Evolutionary conservation across 2,888 invertebrate species (phyloP).

Genomic region (Diarsia dahlii): DNA sequence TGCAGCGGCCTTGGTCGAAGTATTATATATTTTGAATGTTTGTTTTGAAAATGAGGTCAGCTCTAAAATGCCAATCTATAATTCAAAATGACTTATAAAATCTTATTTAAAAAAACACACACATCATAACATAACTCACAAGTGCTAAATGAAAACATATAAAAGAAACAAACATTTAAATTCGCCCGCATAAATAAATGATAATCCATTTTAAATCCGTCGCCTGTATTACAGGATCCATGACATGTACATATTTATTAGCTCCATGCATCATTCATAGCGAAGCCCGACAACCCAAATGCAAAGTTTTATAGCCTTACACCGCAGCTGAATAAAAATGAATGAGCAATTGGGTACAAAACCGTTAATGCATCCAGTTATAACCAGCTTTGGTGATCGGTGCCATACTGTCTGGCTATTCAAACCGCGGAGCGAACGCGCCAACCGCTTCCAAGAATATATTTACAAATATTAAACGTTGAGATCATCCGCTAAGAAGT

Average conservation of each 20-base stretch:
- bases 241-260: constrained; percentile 24
- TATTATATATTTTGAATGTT: constrained; percentile 6
- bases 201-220: constrained; percentile 17
- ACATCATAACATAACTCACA: neutral
- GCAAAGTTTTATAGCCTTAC: constrained; percentile 56
- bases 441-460: constrained; percentile 44
- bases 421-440: constrained; percentile 41
- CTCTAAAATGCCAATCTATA: constrained; percentile 4
- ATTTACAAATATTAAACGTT: constrained; percentile 62
- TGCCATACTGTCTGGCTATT: constrained; percentile 62
- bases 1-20: constrained; percentile 26
- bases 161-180: constrained; percentile 4
- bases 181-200: neutral
- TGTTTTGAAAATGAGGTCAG: constrained; percentile 33
- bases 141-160: neutral
- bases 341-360: constrained; percentile 49
- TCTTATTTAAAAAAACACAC: constrained; percentile 7
- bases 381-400: constrained; percentile 53
- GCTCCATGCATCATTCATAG: constrained; percentile 54
- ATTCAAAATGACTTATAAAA: neutral
- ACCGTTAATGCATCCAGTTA: constrained; percentile 30
- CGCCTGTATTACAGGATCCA: constrained; percentile 13
- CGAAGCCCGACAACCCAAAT: constrained; percentile 36
- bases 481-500: constrained; percentile 72
- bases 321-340: constrained; percentile 42